Base-by-base conservation (phyloP, 2,888 invertebrate species). In the Homarus gammarus region DNA sequence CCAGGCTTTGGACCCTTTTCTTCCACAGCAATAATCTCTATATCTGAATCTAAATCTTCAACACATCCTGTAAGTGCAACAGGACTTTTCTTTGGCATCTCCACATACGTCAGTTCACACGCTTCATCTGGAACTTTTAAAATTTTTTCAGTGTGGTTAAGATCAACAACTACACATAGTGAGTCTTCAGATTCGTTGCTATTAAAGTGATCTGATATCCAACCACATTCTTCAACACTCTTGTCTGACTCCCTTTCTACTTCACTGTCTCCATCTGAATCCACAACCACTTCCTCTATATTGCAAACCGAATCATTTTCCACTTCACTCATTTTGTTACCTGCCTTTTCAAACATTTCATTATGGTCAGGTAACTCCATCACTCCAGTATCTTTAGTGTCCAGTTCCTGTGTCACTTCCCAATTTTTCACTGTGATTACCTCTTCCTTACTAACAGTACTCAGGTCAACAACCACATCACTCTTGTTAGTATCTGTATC, bases 11-110 rank as follows among this genome's bases (percentile, higher is more conserved):
- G 5, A 36, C 6, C 8, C 38, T 2, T 38, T 72, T 72, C 72
- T 15, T 38, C 38, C 64, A 27, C 64, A 27, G 5, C 8, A 40
- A 72, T 6, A 33, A 78, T 56, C 56, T 78, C 78, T 51, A 51
- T 8, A 31, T 78, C 75, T 22, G 75, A 75, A 10, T 75, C 75
- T n/a, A 31, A 44, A 31, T 44, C n/a, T 27, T 75, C 49, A 40
- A 3, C n/a, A 8, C 31, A 10, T 15, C 18, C 44, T n/a, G 40
- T n/a, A 75, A 12, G n/a, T 64, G 64, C 27, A 27, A 22, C 27
- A 8, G 64, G 8, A 44, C 6, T 12, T 49, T 75, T 44, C n/a
- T 75, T 44, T 5, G 75, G 31, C 27, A n/a, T 75, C 1, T n/a
- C 44, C 31, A 49, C 27, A 44, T 5, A 18, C 8, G 70, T 27